Evolutionary conservation across 2,797 vertebrate species (phyloP).

Genomic region (Macropodus opercularis): DNA sequence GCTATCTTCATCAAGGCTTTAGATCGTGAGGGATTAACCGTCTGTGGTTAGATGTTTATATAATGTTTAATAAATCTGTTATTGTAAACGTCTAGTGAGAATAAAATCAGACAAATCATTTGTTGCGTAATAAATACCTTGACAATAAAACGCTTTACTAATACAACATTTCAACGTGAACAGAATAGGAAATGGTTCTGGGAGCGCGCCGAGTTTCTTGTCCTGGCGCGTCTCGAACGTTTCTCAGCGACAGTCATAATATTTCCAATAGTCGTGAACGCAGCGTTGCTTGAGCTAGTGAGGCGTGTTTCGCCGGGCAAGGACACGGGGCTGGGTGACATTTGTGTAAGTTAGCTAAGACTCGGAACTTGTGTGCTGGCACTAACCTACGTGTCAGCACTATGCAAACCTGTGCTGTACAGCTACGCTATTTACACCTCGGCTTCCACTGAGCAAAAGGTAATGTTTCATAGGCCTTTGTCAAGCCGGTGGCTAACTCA

Average conservation of each 20-base stretch:
- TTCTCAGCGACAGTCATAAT: neutral
- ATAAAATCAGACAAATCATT: no score
- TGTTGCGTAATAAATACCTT: no score
- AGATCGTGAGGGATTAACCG: no score
- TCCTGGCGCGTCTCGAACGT: no score
- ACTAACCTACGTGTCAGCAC: neutral
- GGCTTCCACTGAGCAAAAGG: conserved; percentile 1
- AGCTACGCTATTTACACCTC: neutral
- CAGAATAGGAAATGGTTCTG: no score
- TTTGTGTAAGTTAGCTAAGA: conserved; percentile 62
- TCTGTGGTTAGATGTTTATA: no score
- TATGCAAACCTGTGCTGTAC: neutral
- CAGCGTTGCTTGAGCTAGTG: neutral
- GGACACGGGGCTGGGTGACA: conserved; percentile 74
- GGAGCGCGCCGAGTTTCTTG: no score
- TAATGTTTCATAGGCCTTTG: conserved; percentile 16
- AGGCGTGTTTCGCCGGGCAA: conserved; percentile 63
- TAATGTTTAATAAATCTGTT: no score
- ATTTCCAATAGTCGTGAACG: neutral
- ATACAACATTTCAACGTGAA: no score
- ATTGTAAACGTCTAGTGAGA: no score
- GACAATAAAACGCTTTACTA: no score
- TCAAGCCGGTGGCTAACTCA: conserved; percentile 24
- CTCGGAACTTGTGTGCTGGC: neutral
- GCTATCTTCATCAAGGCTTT: no score